Evolutionary conservation across 2,888 invertebrate species (phyloP).

Genomic region (Cheilosia grossa): DNA sequence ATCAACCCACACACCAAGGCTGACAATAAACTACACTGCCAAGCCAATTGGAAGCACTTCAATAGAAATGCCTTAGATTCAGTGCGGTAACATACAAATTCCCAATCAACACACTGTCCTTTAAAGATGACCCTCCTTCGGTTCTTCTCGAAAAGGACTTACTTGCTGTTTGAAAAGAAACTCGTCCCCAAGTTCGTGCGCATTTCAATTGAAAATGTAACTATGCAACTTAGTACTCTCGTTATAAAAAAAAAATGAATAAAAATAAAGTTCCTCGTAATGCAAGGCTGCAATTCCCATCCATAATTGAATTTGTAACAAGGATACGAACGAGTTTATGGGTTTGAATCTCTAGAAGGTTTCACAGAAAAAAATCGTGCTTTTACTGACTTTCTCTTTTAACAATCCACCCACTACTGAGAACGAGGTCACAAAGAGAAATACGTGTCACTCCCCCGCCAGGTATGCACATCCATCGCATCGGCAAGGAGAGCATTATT

Average conservation of each 20-base stretch:
- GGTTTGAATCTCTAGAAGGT: conserved; percentile 48
- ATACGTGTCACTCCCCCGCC: conserved; percentile 18
- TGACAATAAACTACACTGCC: too few relatives aligned
- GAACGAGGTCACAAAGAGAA: conserved; percentile 55
- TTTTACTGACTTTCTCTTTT: conserved; percentile 10
- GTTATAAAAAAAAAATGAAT: background rate
- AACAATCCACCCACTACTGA: background rate
- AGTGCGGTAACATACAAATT: too few relatives aligned
- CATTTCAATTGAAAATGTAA: conserved; percentile 52
- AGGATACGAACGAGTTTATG: conserved; percentile 52
- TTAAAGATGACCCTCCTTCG: too few relatives aligned
- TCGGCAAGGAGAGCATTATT: conserved; percentile 20
- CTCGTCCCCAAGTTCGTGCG: conserved; percentile 25
- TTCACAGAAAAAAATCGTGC: conserved; percentile 47
- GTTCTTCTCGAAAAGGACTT: background rate
- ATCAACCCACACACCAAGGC: too few relatives aligned
- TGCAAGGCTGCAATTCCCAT: conserved; percentile 49
- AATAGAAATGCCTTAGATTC: too few relatives aligned
- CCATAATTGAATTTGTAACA: conserved; percentile 70
- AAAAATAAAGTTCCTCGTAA: conserved; percentile 5
- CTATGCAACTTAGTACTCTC: conserved; percentile 63
- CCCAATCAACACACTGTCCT: too few relatives aligned
- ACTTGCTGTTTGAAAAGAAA: background rate
- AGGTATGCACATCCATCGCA: background rate
- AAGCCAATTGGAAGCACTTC: too few relatives aligned